Evolutionary conservation across 2,888 invertebrate genomes (phyloP), one percentile per base, ranked within the genome.

Genomic region (Cheiracanthium punctorium): DNA sequence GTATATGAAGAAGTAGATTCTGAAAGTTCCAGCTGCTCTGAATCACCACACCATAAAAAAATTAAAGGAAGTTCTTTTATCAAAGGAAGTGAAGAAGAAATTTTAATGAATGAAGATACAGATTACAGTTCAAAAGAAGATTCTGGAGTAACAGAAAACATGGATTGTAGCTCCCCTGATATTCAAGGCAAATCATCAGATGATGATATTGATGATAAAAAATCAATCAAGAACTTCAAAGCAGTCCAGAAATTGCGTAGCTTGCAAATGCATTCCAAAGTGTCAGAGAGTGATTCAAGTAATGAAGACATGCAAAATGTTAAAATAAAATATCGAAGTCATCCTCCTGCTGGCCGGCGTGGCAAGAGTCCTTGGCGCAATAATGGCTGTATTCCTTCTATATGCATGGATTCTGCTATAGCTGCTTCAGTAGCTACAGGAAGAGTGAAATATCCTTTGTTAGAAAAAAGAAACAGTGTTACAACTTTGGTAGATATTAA

Each of bases 211-310:
- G 28, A 48, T 20, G 73, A 84, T 1, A 41, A 43, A 37, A 37
- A 48, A 30, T 43, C 43, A 14, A 69, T 48, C 10, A 76, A 77
- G 69, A 72, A 84, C 52, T 17, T 69, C 0, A 79, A 74, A 32
- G 76, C 75, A 24, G 71, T 82, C 17, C 82, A 82, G 24, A 76
- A 77, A 33, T 20, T 74, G 24, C 65, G 70, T 10, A 72, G 76
- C n/a, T 20, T 72, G 5, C 76, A 77, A 48, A 48, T 64, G n/a
- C 71, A 75, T 30, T 29, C 52, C 10, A 87, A 72, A 67, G 33
- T 70, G 12, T 67, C 70, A 10, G 87, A 87, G 32, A 87, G 84
- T 71, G 88, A 88, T 77, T 87, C 82, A 30, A 87, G 87, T 37
- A 84, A 87, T 84, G 88, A 87, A 48, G 82, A 80, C 28, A 58